phyloP scores from a whole-genome alignment of 2,888 invertebrate genomes.

The Emesis furor region DNA sequence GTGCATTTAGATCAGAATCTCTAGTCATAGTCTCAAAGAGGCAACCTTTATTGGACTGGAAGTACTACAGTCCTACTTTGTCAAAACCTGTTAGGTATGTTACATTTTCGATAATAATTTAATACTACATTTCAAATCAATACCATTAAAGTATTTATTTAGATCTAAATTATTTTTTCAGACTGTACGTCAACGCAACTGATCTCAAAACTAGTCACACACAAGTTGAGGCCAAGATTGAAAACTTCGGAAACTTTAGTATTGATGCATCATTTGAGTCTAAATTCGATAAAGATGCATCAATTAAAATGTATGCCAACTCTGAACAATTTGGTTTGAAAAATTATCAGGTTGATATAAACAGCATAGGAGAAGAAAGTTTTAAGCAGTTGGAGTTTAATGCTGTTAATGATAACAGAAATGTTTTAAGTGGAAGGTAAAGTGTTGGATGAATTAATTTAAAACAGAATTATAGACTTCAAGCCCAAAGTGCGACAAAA shows the following conservation, averaged over 20 bases:
- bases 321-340: constrained; percentile 93
- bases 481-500: too few relatives aligned
- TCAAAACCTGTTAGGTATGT: constrained; percentile 83
- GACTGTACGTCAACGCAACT: too few relatives aligned
- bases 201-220: constrained; percentile 86
- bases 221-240: constrained; percentile 90
- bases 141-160: too few relatives aligned
- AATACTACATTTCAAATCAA: too few relatives aligned
- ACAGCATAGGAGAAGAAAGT: constrained; percentile 92
- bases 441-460: constrained; percentile 35
- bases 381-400: constrained; percentile 93
- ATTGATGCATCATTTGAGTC: constrained; percentile 91
- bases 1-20: constrained; percentile 91
- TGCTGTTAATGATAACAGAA: constrained; percentile 93
- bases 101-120: too few relatives aligned
- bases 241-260: constrained; percentile 90
- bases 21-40: constrained; percentile 90
- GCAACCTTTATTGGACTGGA: constrained; percentile 91
- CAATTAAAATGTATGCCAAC: constrained; percentile 92
- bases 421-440: constrained; percentile 94
- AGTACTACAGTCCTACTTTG: constrained; percentile 89
- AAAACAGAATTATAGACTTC: too few relatives aligned
- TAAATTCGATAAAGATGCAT: constrained; percentile 93
- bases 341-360: constrained; percentile 93
- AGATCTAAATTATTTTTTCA: too few relatives aligned